Conservation (phyloP, 1,140 invertebrate genomes). For the Solen grandis region DNA sequence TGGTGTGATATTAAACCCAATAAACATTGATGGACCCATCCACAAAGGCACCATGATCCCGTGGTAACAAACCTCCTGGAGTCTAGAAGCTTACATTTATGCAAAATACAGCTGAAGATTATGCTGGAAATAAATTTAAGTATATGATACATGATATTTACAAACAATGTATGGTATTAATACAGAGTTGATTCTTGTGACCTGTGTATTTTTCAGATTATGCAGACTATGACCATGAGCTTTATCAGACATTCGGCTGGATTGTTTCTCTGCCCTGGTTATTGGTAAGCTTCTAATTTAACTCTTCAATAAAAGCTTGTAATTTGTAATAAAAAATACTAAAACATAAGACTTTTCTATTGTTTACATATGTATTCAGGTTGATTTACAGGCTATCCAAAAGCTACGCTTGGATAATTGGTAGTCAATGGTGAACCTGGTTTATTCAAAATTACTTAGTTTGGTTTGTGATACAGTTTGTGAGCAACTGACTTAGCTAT, state of each 20-base stretch:
- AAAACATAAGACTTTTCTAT: neutral
- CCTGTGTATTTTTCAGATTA: slow-evolving; percentile 54
- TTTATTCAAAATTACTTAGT: no score
- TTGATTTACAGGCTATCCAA: no score
- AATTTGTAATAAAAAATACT: no score
- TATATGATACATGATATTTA: neutral
- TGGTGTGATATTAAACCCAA: no score
- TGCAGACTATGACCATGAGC: slow-evolving; percentile 37
- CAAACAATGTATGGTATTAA: neutral
- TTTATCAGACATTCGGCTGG: slow-evolving; percentile 67
- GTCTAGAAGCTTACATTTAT: neutral
- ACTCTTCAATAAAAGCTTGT: neutral
- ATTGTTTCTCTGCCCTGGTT: slow-evolving; percentile 72
- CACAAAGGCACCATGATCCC: no score
- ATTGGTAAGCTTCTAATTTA: slow-evolving; percentile 61
- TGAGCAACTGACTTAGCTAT: no score
- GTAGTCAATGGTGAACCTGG: no score
- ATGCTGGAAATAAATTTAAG: neutral
- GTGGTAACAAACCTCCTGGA: no score
- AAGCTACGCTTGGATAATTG: no score
- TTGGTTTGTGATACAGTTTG: no score
- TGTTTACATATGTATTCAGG: neutral
- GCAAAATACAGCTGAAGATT: neutral
- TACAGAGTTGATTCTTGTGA: neutral
- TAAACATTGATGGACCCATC: no score